Base-by-base conservation (phyloP, 2,797 vertebrate genomes). In the Geotrypetes seraphini region DNA sequence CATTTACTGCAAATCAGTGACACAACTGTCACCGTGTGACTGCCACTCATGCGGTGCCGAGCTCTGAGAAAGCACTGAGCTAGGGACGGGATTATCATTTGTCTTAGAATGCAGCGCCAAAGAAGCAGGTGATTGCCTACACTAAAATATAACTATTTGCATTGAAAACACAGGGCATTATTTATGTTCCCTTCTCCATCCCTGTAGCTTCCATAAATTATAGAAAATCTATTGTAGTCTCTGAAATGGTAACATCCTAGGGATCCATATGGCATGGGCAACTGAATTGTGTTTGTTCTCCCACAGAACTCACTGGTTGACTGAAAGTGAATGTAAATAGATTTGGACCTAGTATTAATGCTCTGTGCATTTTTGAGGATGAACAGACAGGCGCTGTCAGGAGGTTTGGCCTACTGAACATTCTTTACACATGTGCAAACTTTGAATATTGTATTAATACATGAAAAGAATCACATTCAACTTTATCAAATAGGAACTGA, bases 1-100 rank as follows among this genome's bases (percentile, higher is more conserved):
- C 68, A 62, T 34, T 53, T 41, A 37, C 3, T 47, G 17, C 42
- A 45, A 64, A 53, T 45, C 27, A 49, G 24, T 52, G 33, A 29
- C 30, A 50, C 44, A 37, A 11, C 37, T 39, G 41, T 55, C 22
- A 47, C 13, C 17, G 3, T 28, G 43, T 13, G 22, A 18, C 20
- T 42, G 36, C 30, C 42, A 30, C 46, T 47, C 26, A n/a, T 59
- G 14, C 50, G 56, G 51, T 41, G 42, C 22, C n/a, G 29, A 49
- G 47, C 28, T 39, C 20, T 31, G 55, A 24, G 50, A 51, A 56
- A 47, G 29, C 43, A 40, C 27, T 48, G 50, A 54, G 35, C 28
- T 25, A 43, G 36, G n/a, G 47, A 39, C 8, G 28, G 29, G 42
- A 39, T 33, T 59, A 57, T 33, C 42, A 41, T 24, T 33, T 55